Conservation (phyloP, 2,888 invertebrate species). For the Muscina levida region DNA sequence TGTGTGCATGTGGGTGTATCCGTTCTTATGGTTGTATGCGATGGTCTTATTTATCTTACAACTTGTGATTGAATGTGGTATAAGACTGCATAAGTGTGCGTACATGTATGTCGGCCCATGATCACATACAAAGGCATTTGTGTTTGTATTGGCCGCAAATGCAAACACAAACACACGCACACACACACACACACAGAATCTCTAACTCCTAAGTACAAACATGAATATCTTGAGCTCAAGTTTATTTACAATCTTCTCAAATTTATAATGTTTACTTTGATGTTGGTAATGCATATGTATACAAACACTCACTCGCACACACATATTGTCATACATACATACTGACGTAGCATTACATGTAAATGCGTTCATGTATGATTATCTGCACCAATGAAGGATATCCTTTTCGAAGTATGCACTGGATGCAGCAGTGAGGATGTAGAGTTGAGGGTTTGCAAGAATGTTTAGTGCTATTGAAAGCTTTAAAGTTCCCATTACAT, state of each 20-base stretch:
- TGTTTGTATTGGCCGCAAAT: constrained; percentile 32
- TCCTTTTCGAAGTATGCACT: no score
- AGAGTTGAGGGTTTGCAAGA: no score
- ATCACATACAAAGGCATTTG: constrained; percentile 39
- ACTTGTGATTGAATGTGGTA: constrained; percentile 4
- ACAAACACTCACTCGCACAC: neutral
- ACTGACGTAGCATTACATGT: no score
- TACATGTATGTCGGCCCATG: constrained; percentile 19
- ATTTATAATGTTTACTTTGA: constrained; percentile 65
- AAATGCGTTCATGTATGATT: no score
- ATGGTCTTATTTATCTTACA: constrained; percentile 24
- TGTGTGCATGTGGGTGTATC: no score
- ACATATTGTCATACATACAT: no score
- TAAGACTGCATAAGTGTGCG: constrained; percentile 23
- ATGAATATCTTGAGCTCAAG: constrained; percentile 42
- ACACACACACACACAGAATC: constrained; percentile 2
- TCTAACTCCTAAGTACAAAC: constrained; percentile 12
- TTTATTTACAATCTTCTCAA: constrained; percentile 64
- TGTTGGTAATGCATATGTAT: constrained; percentile 56
- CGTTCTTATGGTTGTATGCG: neutral
- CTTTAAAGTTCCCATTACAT: no score
- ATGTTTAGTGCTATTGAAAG: no score
- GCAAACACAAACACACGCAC: neutral
- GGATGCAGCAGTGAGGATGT: no score
- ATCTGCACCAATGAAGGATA: no score